Evolutionary conservation across 2,888 invertebrate genomes (phyloP).

Genomic region (Ectemnius cavifrons): DNA sequence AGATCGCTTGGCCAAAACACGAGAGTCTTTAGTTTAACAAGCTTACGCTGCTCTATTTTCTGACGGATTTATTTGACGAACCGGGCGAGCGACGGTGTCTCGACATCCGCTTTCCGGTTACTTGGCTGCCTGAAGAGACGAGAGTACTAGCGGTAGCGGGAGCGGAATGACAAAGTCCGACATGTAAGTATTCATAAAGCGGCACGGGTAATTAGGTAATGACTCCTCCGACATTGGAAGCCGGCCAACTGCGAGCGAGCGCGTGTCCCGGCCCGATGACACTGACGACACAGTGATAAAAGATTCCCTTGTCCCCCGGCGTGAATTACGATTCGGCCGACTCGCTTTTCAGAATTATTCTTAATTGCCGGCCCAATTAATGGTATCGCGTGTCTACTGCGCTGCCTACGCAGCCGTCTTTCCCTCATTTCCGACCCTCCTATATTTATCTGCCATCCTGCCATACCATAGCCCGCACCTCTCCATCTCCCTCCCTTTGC

Average conservation of each 20-base stretch:
- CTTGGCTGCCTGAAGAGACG: background rate
- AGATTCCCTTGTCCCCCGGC: constrained; percentile 53
- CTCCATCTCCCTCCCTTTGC: too few species aligned
- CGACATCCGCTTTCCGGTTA: constrained; percentile 2
- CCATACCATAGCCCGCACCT: background rate
- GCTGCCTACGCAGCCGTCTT: background rate
- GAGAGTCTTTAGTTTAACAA: constrained; percentile 3
- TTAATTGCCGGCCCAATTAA: constrained; percentile 40
- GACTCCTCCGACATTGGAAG: constrained; percentile 54
- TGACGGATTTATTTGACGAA: background rate
- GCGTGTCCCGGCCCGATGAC: constrained; percentile 43
- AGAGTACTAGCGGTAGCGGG: constrained; percentile 12
- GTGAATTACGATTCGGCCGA: constrained; percentile 39
- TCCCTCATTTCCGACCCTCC: background rate
- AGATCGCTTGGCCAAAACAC: constrained; percentile 20
- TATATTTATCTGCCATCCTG: constrained; percentile 3
- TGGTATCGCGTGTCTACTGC: constrained; percentile 30
- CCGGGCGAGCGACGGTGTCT: background rate
- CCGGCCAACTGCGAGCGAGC: constrained; percentile 45
- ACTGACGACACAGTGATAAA: constrained; percentile 59
- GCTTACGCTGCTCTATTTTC: constrained; percentile 1
- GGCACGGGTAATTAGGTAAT: constrained; percentile 62
- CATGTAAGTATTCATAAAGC: constrained; percentile 58
- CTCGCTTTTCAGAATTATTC: constrained; percentile 25
- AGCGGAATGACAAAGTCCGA: constrained; percentile 43